Evolutionary conservation across 2,888 invertebrate species (phyloP), one percentile per base, ranked within the genome.

Genomic region (Plagiodera versicolora): DNA sequence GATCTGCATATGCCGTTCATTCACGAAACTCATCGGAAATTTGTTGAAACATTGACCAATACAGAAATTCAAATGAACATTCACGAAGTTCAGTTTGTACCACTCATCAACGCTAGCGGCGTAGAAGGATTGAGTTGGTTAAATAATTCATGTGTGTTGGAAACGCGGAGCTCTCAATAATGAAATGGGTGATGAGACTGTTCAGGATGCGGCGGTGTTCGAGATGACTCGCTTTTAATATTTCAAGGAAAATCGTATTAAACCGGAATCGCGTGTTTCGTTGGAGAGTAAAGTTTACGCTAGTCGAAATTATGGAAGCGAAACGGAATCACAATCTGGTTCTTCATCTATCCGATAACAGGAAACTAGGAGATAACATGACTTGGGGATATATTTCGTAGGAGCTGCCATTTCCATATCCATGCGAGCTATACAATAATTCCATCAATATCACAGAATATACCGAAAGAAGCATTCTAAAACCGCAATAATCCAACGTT

Each of bases 131-230:
- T 39, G 14, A 14, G n/a, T n/a, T 14, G 39, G n/a, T 14, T 39
- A 24, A 53, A 44, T 53, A 24, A 53, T 53, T 45, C 53, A 53
- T 53, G 53, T n/a, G 28, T 24, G 16, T 17, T 19, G 24, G 45
- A 24, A 24, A 16, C 19, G 53, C 44, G 24, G 9, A 18, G 24
- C 24, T 45, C 19, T 53, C 53, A 53, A 53, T 53, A 53, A 53
- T 53, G 28, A 53, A 53, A 53, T 24, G 28, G 53, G 44, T 53
- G 53, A 44, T 39, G 39, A 39, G 39, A 39, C n/a, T 44, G 53
- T 53, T 44, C 44, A 53, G 53, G 53, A 53, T 44, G 53, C 44
- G 53, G 53, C 44, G 30, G 18, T 44, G 53, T 39, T 39, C 39
- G 39, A 39, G 39, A 14, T 39, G 39, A 39, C 39, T 39, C 39